Evolutionary conservation across 1,140 invertebrate genomes (phyloP).

Genomic region (Macrotrachela quadricornifera): DNA sequence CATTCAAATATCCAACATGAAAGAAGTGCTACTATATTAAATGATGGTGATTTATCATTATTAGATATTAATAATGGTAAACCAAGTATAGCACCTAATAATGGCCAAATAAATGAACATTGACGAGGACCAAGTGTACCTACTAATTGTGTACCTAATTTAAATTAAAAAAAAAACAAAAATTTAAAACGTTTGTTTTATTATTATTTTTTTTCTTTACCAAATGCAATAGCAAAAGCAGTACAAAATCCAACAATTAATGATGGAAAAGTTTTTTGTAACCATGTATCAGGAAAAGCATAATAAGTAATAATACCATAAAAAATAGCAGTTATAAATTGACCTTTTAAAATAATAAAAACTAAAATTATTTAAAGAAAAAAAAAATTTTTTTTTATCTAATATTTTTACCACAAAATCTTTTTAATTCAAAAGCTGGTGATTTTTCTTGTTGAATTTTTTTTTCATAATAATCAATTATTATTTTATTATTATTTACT

Average conservation of each 20-base stretch:
- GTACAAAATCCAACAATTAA: conserved; percentile 50
- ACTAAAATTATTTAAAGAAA: too few species aligned
- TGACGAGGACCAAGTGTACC: conserved; percentile 38
- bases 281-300: conserved; percentile 3
- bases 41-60: conserved; percentile 14
- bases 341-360: too few species aligned
- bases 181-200: too few species aligned
- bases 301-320: conserved; percentile 2
- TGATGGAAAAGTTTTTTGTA: conserved; percentile 12
- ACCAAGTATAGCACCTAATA: conserved; percentile 44
- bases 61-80: conserved; percentile 42
- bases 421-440: too few species aligned
- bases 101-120: conserved; percentile 37
- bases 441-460: too few species aligned
- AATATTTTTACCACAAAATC: too few species aligned
- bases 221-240: too few species aligned
- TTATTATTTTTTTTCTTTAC: too few species aligned
- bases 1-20: conserved; percentile 9
- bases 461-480: too few species aligned
- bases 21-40: conserved; percentile 13
- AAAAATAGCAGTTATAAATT: too few species aligned
- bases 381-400: too few species aligned
- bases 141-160: conserved; percentile 68
- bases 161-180: too few species aligned
- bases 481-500: conserved; percentile 47